Evolutionary conservation across 2,888 invertebrate genomes (phyloP), one percentile per base, ranked within the genome.

Genomic region (Eupithecia vulgata): DNA sequence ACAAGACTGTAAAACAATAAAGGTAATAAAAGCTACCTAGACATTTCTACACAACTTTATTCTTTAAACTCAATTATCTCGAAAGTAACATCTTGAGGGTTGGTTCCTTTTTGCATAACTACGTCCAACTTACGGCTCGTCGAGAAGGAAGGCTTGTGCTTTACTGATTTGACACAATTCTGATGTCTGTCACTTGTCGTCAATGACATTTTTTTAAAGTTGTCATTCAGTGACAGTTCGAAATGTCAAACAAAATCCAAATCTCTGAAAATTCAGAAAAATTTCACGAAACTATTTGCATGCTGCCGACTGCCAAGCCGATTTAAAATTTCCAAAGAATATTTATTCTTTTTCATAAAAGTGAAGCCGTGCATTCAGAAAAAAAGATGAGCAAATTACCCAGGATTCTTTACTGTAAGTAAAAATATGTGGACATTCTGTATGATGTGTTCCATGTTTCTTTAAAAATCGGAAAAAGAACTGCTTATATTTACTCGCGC

Each of bases 341-440:
- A 21, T 4, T 0, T 25, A 12, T 13, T 57, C 1, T 57, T 13
- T 25, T 57, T 57, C 21, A 1, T 21, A 7, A 8, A 48, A 8
- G 52, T 57, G 25, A 25, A 25, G 25, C 21, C 57, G 57, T 61
- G 34, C 61, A 10, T 8, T 40, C 37, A 42, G 35, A 12, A 7
- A 65, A 25, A 21, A 42, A 8, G 25, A 91, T 91, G 91, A 91
- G 86, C 81, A 88, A 86, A 81, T 81, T 91, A 79, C 87, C 87
- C 79, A 87, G 83, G 82, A 81, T 89, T 75, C 81, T 88, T 81
- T 84, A 86, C 77, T 91, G 92, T 92, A 87, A 92, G 92, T 92
- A 57, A 25, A 57, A 12, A 57, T 21, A 21, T 10, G 10, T 52
- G 12, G 57, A 25, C 25, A 57, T 12, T 57, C 13, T 13, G 7